phyloP scores from a whole-genome alignment of 2,888 invertebrate species.

The Amphipyra berbera region DNA sequence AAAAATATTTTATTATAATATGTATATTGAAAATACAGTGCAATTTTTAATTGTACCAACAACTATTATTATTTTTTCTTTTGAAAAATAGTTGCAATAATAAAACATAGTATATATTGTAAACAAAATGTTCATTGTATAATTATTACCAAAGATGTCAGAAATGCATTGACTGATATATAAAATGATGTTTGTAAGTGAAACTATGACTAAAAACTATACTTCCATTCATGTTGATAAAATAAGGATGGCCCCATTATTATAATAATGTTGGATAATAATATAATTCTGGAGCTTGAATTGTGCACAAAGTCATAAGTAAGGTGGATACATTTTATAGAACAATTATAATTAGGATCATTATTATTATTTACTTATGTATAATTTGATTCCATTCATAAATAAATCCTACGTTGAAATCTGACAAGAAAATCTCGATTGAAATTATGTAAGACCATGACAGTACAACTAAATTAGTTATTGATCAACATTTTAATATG shows the following conservation, averaged over 20 bases:
- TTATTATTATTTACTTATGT: conserved; percentile 54
- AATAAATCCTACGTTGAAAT: conserved; percentile 58
- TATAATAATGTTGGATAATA: conserved; percentile 63
- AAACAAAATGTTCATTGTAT: conserved; percentile 64
- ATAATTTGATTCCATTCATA: conserved; percentile 55
- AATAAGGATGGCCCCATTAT: conserved; percentile 71
- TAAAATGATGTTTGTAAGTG: conserved; percentile 69
- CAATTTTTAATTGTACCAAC: conserved; percentile 77
- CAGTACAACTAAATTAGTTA: conserved; percentile 75
- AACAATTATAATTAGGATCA: conserved; percentile 62
- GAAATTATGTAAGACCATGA: conserved; percentile 85
- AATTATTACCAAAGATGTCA: conserved; percentile 84
- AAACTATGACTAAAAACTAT: conserved; percentile 63
- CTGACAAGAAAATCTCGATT: conserved; percentile 69
- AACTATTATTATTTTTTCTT: conserved; percentile 65
- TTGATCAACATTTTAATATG: conserved; percentile 88
- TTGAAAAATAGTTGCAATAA: conserved; percentile 63
- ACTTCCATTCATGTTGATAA: conserved; percentile 73
- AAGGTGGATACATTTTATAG: conserved; percentile 66
- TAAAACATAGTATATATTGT: conserved; percentile 56
- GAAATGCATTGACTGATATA: conserved; percentile 73
- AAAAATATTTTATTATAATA: conserved; percentile 72
- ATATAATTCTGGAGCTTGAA: conserved; percentile 73
- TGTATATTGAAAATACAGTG: conserved; percentile 75
- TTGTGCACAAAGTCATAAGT: conserved; percentile 83